Conservation (phyloP, 2,888 invertebrate species). For the Catocala nupta region DNA sequence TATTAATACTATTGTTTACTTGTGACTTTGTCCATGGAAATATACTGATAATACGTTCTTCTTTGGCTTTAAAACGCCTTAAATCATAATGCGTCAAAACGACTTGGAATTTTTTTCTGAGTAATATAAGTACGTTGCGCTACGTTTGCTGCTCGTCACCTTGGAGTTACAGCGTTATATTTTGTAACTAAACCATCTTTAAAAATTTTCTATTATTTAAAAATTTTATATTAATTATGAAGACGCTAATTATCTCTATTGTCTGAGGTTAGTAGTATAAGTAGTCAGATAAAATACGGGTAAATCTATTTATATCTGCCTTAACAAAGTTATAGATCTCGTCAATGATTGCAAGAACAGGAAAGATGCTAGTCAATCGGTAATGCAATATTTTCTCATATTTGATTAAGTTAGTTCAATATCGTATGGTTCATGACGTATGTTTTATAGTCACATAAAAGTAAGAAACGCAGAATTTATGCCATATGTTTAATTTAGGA, state of each 20-base stretch:
- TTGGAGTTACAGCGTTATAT: constrained; percentile 24
- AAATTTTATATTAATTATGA: constrained; percentile 9
- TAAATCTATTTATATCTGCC: constrained; percentile 2
- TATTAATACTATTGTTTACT: constrained; percentile 17
- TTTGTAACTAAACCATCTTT: constrained; percentile 19
- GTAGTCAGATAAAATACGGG: background rate
- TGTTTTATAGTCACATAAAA: constrained; percentile 15
- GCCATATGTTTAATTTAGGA: constrained; percentile 23
- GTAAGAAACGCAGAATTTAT: constrained; percentile 10
- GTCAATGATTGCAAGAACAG: constrained; percentile 12
- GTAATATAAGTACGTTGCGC: constrained; percentile 2
- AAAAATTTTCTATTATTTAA: background rate
- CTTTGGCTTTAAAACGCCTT: background rate
- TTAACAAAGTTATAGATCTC: background rate
- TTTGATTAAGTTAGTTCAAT: constrained; percentile 27
- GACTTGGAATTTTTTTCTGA: background rate
- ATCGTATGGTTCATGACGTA: constrained; percentile 14
- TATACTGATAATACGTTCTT: background rate
- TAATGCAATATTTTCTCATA: constrained; percentile 18
- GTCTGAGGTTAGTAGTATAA: constrained; percentile 14
- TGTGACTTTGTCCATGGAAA: constrained; percentile 12
- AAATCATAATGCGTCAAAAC: background rate
- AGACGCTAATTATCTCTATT: constrained; percentile 19
- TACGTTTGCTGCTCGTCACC: constrained; percentile 22
- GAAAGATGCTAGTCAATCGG: constrained; percentile 16